Conservation (phyloP, 37 sponge, comb jelly and placozoan genomes). For the Trichoplax adhaerens region DNA sequence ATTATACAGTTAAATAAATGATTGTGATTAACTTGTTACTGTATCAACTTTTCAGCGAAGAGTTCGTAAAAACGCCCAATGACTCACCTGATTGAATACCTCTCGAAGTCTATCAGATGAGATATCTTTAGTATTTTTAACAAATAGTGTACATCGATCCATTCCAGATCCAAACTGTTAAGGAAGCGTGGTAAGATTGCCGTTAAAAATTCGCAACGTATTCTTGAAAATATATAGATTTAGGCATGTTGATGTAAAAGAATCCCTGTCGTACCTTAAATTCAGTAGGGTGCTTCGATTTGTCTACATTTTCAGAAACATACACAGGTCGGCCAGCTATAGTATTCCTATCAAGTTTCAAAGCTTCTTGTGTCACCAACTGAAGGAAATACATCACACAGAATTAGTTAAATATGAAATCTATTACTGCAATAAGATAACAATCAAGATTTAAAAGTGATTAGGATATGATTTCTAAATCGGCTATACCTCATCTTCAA, state of each 20-base stretch:
- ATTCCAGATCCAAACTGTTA: slow-evolving; percentile 2
- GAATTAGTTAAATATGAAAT: neutral
- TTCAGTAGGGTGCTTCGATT: slow-evolving; percentile 3
- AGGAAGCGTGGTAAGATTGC: slow-evolving; percentile 6
- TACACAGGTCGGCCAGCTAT: slow-evolving; percentile 24
- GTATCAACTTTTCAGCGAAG: no score
- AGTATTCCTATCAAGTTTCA: slow-evolving; percentile 20
- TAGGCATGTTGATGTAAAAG: neutral
- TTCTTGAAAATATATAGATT: slow-evolving; percentile 13
- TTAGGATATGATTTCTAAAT: neutral
- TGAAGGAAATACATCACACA: neutral
- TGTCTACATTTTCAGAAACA: slow-evolving; percentile 22
- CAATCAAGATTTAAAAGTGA: no score
- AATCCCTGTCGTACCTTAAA: no score
- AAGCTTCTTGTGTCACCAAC: slow-evolving; percentile 14
- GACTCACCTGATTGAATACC: slow-evolving; percentile 22
- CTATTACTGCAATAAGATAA: no score
- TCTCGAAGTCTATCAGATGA: neutral
- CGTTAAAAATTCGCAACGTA: slow-evolving; percentile 25
- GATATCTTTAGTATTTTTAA: no score
- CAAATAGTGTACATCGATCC: no score
- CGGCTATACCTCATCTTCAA: slow-evolving; percentile 3
- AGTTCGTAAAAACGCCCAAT: no score
- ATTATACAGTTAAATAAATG: neutral
- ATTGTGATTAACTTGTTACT: neutral